These are phyloP conservation scores for Drosophila pachea DNA, from an alignment of 1,140 invertebrate genomes.

Conservation along the genomic window DNA sequence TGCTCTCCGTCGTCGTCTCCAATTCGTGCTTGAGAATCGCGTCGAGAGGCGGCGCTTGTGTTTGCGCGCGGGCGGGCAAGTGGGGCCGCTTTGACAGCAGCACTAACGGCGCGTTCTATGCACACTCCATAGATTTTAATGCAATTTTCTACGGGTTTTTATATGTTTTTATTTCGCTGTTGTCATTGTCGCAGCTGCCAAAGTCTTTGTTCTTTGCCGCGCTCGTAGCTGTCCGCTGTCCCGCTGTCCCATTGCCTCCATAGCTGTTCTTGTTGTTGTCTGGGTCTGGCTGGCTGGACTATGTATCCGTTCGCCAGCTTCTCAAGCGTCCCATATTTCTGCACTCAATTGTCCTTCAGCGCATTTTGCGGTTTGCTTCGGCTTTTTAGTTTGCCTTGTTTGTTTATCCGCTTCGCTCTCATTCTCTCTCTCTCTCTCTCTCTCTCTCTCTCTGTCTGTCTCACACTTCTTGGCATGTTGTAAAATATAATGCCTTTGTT, in stretches of 20 bases:
- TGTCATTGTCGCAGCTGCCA: conserved; percentile 76
- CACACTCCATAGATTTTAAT: conserved; percentile 78
- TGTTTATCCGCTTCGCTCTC: neutral
- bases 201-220: conserved; percentile 70
- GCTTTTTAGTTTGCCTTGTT: conserved; percentile 13
- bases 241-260: neutral
- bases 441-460: conserved; percentile 6
- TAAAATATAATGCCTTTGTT: conserved; percentile 76
- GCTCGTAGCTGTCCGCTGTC: conserved; percentile 30
- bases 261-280: conserved; percentile 8
- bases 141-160: conserved; percentile 74
- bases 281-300: conserved; percentile 37
- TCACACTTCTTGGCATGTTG: conserved; percentile 22
- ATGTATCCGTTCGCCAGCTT: conserved; percentile 55
- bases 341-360: conserved; percentile 74
- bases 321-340: conserved; percentile 69
- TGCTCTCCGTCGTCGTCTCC: conserved; percentile 3
- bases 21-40: conserved; percentile 1
- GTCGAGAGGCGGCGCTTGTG: neutral
- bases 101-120: conserved; percentile 55
- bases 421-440: conserved; percentile 29
- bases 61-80: neutral
- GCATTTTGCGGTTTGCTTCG: conserved; percentile 58
- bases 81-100: neutral
- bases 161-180: conserved; percentile 69